phyloP scores from a whole-genome alignment of 2,113 vertebrate species.

The Nothocercus julius region DNA sequence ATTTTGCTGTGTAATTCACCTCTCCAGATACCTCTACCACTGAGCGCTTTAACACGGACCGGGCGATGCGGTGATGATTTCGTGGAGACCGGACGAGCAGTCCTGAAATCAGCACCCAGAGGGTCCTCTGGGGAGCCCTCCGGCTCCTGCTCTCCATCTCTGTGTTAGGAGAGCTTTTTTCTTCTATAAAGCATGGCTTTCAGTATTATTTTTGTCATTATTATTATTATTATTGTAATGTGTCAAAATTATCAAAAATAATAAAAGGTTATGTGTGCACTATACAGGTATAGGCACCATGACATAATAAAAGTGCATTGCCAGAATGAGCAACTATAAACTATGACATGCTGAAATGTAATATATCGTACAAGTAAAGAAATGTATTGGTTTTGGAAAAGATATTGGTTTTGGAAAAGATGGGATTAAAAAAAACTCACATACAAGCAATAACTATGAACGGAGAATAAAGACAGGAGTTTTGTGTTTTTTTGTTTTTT shows the following conservation, averaged over 20 bases:
- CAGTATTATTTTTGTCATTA: neutral
- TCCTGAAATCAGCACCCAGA: neutral
- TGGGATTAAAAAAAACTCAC: neutral
- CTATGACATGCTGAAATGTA: conserved; percentile 18
- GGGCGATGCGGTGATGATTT: rapidly evolving
- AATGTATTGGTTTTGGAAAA: conserved; percentile 9
- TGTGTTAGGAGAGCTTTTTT: neutral
- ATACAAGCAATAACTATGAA: neutral
- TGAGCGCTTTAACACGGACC: neutral
- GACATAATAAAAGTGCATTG: neutral
- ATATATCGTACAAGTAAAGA: conserved; percentile 43
- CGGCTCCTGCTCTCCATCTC: neutral
- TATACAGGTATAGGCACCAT: conserved; percentile 34
- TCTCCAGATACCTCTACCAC: neutral
- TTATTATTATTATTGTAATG: neutral
- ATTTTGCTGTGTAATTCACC: rapidly evolving
- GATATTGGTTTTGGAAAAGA: neutral
- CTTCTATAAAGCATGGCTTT: neutral
- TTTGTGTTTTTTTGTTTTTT: no score
- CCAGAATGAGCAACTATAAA: neutral
- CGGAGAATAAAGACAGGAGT: neutral
- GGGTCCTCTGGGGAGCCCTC: neutral
- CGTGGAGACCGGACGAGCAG: neutral
- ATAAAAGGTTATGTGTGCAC: neutral
- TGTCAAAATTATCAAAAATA: neutral